A percentile compares a stretch with the other conserved stretches of the same genome.
phyloP scores from a whole-genome alignment of 2,888 invertebrate genomes.

The Apamea sordens region DNA sequence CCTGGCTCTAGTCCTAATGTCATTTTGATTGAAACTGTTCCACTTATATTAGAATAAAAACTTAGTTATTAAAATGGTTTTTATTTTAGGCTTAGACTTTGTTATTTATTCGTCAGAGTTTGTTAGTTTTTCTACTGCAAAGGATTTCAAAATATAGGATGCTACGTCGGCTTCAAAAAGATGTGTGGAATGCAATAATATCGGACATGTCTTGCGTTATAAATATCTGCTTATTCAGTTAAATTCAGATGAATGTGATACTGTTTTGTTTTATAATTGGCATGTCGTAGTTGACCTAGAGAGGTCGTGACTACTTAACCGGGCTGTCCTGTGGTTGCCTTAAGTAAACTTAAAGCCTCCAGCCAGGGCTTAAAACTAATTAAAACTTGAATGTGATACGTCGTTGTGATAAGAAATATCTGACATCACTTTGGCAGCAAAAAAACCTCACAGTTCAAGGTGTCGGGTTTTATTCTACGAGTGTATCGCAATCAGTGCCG shows the following conservation, averaged over 20 bases:
- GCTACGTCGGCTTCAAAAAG: background rate
- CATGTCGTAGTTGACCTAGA: too few species aligned
- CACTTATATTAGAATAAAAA: constrained; percentile 12
- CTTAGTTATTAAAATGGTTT: background rate
- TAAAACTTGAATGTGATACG: background rate
- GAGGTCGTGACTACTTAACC: too few species aligned
- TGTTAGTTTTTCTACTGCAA: background rate
- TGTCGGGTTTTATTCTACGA: background rate
- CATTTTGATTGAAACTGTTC: constrained; percentile 49
- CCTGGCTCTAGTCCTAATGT: constrained; percentile 48
- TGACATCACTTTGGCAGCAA: background rate
- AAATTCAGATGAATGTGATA: background rate
- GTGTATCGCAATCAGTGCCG: background rate
- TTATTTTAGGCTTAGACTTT: background rate
- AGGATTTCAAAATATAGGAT: background rate
- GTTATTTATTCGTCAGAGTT: background rate
- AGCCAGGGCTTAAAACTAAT: too few species aligned
- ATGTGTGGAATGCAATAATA: background rate
- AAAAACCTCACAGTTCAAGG: background rate
- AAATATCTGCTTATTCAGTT: background rate
- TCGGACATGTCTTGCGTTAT: background rate
- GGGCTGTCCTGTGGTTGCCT: too few species aligned
- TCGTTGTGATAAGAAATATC: background rate
- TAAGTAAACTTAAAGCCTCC: too few species aligned
- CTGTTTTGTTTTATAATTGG: too few species aligned